Percentiles rank a stretch among this genome's conserved stretches.
Conservation (phyloP, 2,888 invertebrate genomes). For the Lepeophtheirus nordmannii region DNA sequence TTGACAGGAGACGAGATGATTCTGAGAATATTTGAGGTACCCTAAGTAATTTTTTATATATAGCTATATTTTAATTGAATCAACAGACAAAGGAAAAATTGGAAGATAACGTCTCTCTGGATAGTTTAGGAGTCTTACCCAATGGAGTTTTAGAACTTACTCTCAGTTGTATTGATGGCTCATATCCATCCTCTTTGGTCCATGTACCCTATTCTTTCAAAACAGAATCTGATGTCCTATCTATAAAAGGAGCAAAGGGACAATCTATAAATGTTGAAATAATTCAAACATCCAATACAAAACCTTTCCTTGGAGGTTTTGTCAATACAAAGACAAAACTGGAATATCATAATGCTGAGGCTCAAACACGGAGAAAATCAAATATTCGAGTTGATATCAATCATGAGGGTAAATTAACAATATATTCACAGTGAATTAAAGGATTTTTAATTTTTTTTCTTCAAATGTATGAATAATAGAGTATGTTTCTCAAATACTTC, state of each 20-base stretch:
- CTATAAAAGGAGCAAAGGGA: neutral
- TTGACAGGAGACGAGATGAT: too few species aligned
- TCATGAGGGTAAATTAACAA: neutral
- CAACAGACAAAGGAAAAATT: too few species aligned
- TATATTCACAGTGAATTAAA: neutral
- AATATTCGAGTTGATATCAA: neutral
- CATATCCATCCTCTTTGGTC: too few species aligned
- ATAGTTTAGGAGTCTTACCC: too few species aligned
- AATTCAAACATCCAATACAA: neutral
- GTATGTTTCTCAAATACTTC: neutral
- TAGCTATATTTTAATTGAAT: too few species aligned
- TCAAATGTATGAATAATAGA: neutral
- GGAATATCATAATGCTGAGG: conserved; percentile 5
- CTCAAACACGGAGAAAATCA: neutral
- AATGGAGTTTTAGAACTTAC: too few species aligned
- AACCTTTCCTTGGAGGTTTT: neutral
- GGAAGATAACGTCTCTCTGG: too few species aligned
- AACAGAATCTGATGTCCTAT: neutral
- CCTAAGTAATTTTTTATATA: too few species aligned
- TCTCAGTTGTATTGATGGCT: too few species aligned
- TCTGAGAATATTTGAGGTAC: too few species aligned
- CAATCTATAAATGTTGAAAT: neutral
- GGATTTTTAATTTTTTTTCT: neutral
- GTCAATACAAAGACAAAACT: neutral
- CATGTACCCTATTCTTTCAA: too few species aligned